Percentiles rank a stretch among this genome's conserved stretches.
Conservation (phyloP, 2,888 invertebrate genomes). For the Oithona nana region DNA sequence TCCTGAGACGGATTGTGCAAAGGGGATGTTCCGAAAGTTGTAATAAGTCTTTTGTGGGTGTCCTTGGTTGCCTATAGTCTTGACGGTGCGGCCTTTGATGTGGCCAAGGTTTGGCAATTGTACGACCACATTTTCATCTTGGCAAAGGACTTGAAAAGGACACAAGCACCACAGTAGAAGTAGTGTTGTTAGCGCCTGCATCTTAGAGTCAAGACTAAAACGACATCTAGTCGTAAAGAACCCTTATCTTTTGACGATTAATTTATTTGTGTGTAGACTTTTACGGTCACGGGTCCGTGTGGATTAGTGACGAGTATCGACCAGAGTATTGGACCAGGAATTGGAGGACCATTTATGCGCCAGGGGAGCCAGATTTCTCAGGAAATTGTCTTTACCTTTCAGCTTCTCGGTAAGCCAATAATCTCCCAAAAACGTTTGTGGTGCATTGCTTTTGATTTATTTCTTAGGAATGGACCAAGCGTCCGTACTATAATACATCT, state of each 20-base stretch:
- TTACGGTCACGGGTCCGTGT: neutral
- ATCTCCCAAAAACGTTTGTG: no score
- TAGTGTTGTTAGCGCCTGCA: neutral
- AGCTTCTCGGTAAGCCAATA: neutral
- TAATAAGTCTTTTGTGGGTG: neutral
- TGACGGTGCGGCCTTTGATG: neutral
- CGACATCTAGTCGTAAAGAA: neutral
- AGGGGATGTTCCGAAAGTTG: slow-evolving; percentile 8
- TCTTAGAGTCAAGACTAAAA: neutral
- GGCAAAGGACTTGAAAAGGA: neutral
- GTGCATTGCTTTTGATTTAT: no score
- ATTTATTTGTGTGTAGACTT: neutral
- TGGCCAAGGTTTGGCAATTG: neutral
- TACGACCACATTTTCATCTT: neutral
- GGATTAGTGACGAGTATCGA: neutral
- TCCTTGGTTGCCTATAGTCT: neutral
- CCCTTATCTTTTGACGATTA: neutral
- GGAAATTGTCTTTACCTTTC: neutral
- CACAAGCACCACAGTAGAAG: neutral
- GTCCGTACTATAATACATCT: no score
- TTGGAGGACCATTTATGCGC: neutral
- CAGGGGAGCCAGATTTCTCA: neutral
- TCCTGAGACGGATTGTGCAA: neutral
- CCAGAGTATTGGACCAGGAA: neutral
- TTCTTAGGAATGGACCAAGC: no score